Evolutionary conservation across 2,888 invertebrate genomes (phyloP), one percentile per base, ranked within the genome.

Genomic region (Gymnosoma rotundatum): DNA sequence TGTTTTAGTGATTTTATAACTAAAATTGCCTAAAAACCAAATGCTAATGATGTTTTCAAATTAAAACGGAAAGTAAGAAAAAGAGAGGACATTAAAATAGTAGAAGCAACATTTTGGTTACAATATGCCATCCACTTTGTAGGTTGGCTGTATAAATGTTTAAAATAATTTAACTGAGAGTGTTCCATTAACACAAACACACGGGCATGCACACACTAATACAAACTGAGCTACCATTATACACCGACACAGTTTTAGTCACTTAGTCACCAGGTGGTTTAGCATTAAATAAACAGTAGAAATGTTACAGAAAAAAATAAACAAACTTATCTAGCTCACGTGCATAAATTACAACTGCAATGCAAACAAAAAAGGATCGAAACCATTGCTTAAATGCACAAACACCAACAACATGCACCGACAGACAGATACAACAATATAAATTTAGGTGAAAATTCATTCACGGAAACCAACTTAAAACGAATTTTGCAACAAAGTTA

Each of bases 21-120:
- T 52, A 20, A 63, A 78, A 10, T 54, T 45, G 16, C 4, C 6
- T 16, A 18, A 45, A 60, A 73, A 54, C 60, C 61, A 64, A 81
- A 75, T 75, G 81, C 61, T 81, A 75, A 81, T 81, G 75, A 75
- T 75, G 75, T 75, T 81, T 81, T 75, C 58, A 45, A 69, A 75
- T 69, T 48, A 38, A 60, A 73, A 52, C 58, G 66, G 2, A 25
- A 67, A 60, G 20, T 60, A 54, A 67, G 45, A 61, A 32, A 32
- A 32, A 32, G 32, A 45, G 16, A 38, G 42, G 48, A 16, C 38
- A n/a, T 10, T 9, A 14, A 63, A 70, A 58, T 63, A 79, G 20
- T 66, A 32, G 0, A 36, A 73, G 66, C 79, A 52, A 66, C 52
- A 73, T 60, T 79, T 66, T 52, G 60, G 32, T 9, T 21, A 50